Conservation (phyloP, 2,888 invertebrate genomes). For the Molorchus minor region DNA sequence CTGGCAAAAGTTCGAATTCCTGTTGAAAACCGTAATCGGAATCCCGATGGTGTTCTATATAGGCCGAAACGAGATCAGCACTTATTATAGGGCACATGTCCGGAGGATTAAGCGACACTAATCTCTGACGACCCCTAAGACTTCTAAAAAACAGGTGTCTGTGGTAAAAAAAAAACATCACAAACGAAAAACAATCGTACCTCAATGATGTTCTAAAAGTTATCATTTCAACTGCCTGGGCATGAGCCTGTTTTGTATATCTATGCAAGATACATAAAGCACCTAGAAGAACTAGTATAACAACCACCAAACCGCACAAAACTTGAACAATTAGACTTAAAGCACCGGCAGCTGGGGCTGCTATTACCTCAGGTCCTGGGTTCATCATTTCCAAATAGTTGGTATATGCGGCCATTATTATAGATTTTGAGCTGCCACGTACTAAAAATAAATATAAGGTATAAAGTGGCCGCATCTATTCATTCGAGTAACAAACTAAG, state of each 20-base stretch:
- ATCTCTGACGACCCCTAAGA: slow-evolving; percentile 71
- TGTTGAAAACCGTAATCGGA: slow-evolving; percentile 91
- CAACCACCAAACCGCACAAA: slow-evolving; percentile 70
- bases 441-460: slow-evolving; percentile 61
- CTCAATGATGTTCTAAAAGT: slow-evolving; percentile 74
- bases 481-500: neutral
- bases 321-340: slow-evolving; percentile 76
- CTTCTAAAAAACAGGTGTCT: slow-evolving; percentile 64
- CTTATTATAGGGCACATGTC: slow-evolving; percentile 84
- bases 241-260: slow-evolving; percentile 72
- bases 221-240: slow-evolving; percentile 74
- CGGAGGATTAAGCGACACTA: slow-evolving; percentile 75
- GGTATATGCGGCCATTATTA: slow-evolving; percentile 74
- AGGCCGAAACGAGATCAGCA: slow-evolving; percentile 78
- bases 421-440: slow-evolving; percentile 59
- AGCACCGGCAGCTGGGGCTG: slow-evolving; percentile 60
- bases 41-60: slow-evolving; percentile 83
- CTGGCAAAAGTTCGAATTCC: slow-evolving; percentile 89
- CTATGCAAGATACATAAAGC: slow-evolving; percentile 73
- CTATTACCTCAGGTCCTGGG: slow-evolving; percentile 70
- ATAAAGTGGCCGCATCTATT: neutral
- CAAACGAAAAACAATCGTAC: slow-evolving; percentile 55
- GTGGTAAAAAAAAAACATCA: neutral
- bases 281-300: slow-evolving; percentile 70
- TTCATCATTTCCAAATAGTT: slow-evolving; percentile 78